A percentile compares a stretch with the other conserved stretches of the same genome.
Evolutionary conservation across 2,888 invertebrate species (phyloP).

Genomic region (Thereva nobilitata): DNA sequence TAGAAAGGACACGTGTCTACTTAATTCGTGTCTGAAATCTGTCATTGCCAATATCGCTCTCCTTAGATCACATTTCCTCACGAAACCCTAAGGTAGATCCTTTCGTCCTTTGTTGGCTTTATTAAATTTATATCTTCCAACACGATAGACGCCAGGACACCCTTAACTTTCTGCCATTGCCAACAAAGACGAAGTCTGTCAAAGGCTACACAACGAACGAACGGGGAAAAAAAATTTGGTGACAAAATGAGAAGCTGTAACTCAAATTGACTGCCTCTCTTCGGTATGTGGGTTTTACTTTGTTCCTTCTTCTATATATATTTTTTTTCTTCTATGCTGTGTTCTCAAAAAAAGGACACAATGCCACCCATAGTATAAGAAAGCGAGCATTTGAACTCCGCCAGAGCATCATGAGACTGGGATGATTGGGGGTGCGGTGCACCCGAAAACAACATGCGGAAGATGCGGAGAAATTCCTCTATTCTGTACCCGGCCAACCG

Average conservation of each 20-base stretch:
- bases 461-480: neutral
- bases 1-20: conserved; percentile 19
- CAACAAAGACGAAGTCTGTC: conserved; percentile 33
- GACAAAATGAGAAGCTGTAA: conserved; percentile 38
- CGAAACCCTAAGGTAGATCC: no score
- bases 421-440: neutral
- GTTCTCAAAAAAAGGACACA: neutral
- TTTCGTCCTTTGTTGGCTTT: neutral
- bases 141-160: conserved; percentile 7
- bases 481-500: conserved; percentile 13
- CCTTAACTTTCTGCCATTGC: conserved; percentile 19
- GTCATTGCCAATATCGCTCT: conserved; percentile 9
- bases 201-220: conserved; percentile 17
- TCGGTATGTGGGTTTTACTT: no score
- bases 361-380: neutral
- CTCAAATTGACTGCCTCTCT: conserved; percentile 31
- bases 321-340: no score
- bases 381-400: neutral
- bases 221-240: conserved; percentile 32
- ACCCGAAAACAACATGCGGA: conserved; percentile 12
- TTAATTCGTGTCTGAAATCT: conserved; percentile 22
- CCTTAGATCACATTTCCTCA: neutral
- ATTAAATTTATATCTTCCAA: conserved; percentile 36
- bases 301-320: no score
- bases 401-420: neutral